Evolutionary conservation across 2,797 vertebrate species (phyloP).

Genomic region (Mormyrus proboscirostris): DNA sequence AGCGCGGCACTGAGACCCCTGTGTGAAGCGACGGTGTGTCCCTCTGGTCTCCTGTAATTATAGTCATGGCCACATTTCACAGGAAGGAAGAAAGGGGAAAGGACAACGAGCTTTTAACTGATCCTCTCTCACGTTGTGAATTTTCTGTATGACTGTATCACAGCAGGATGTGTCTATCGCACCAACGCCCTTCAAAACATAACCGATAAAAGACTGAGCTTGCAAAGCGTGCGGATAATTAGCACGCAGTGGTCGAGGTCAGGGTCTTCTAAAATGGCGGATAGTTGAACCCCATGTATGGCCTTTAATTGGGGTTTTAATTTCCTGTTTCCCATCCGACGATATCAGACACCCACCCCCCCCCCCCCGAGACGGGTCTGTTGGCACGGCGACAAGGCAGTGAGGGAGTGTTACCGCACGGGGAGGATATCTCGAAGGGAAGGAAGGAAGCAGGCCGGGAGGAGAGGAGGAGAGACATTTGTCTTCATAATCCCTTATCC

Average conservation of each 20-base stretch:
- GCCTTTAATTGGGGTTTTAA: slow-evolving; percentile 99
- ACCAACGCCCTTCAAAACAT: slow-evolving; percentile 91
- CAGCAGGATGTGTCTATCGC: slow-evolving; percentile 89
- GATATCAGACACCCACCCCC: slow-evolving; percentile 99
- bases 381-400: background rate
- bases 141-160: slow-evolving; percentile 70
- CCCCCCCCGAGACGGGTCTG: slow-evolving; percentile 66
- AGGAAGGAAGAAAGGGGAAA: slow-evolving; percentile 65
- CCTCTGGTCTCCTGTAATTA: slow-evolving; percentile 66
- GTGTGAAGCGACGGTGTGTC: slow-evolving; percentile 82
- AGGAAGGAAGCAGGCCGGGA: slow-evolving; percentile 47
- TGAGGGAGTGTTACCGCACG: background rate
- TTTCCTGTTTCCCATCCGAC: slow-evolving; percentile 99
- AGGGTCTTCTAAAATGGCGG: slow-evolving; percentile 99
- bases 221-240: slow-evolving; percentile 94
- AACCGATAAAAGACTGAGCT: slow-evolving; percentile 92
- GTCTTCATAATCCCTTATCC: slow-evolving; percentile 54
- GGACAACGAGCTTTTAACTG: slow-evolving; percentile 78
- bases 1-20: slow-evolving; percentile 60
- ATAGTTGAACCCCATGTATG: slow-evolving; percentile 94
- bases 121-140: slow-evolving; percentile 71
- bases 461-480: slow-evolving; percentile 52
- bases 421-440: slow-evolving; percentile 44
- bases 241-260: slow-evolving; percentile 89
- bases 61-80: slow-evolving; percentile 69